Percentiles rank a stretch among this genome's conserved stretches.
These are phyloP conservation scores for Aspidoscelis tigris DNA, from an alignment of 2,113 vertebrate species.

Conservation along the genomic window DNA sequence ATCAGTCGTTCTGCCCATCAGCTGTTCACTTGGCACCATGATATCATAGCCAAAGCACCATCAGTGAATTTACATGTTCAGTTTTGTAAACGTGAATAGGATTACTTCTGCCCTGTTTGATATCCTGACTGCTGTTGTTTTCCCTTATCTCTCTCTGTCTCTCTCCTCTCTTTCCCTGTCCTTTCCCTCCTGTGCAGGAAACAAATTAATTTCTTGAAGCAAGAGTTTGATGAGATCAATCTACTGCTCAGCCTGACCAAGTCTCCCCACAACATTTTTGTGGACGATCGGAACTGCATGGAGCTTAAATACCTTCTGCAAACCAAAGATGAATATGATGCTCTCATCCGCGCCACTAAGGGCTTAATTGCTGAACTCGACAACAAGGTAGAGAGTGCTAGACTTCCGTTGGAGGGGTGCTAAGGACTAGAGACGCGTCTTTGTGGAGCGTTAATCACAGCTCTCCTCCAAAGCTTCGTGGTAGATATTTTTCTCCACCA, in stretches of 20 bases:
- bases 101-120: not conserved
- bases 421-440: not conserved
- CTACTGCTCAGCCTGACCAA: conserved; percentile 51
- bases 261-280: conserved; percentile 20
- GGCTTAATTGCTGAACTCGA: conserved; percentile 62
- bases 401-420: not conserved
- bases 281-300: conserved; percentile 53
- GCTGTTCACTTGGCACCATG: too few species aligned
- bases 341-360: conserved; percentile 68
- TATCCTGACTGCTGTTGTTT: too few species aligned
- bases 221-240: conserved; percentile 55
- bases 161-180: rapidly evolving
- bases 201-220: conserved; percentile 59
- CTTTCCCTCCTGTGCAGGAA: conserved; percentile 48
- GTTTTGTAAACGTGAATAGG: not conserved
- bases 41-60: too few species aligned
- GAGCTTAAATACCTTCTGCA: conserved; percentile 64
- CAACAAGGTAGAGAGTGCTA: conserved; percentile 64
- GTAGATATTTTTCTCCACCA: not conserved
- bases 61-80: too few species aligned
- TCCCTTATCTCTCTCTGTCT: too few species aligned
- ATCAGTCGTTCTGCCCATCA: too few species aligned
- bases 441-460: not conserved
- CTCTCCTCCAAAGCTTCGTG: not conserved
- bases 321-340: conserved; percentile 57